Evolutionary conservation across 2,113 vertebrate species (phyloP).

Genomic region (Menura novaehollandiae): DNA sequence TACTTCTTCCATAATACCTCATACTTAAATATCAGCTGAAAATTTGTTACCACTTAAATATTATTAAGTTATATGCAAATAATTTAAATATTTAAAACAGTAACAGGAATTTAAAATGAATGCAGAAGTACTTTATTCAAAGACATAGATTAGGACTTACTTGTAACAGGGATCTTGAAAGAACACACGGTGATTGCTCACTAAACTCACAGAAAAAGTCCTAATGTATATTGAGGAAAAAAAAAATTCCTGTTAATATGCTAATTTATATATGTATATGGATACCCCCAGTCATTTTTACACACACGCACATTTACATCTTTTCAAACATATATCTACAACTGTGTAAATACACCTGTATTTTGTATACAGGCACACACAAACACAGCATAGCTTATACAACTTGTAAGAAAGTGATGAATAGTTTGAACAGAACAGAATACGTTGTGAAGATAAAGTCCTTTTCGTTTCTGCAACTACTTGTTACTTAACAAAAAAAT

Average conservation of each 20-base stretch:
- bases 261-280: not conserved
- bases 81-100: not conserved
- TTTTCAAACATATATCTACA: not conserved
- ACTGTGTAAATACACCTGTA: not conserved
- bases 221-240: constrained; percentile 63
- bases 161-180: constrained; percentile 95
- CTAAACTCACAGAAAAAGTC: constrained; percentile 99
- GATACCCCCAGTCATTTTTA: not conserved
- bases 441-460: not conserved
- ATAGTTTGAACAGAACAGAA: not conserved
- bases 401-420: not conserved
- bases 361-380: not conserved
- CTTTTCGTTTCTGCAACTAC: not conserved
- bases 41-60: not conserved
- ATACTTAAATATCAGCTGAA: not conserved
- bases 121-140: not conserved
- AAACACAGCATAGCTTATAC: not conserved
- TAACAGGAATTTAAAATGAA: not conserved
- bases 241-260: not conserved
- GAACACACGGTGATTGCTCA: constrained; percentile 96
- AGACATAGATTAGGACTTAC: constrained; percentile 64
- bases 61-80: not conserved
- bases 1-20: not conserved
- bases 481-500: not conserved
- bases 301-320: not conserved